Conservation (phyloP, 2,113 vertebrate species). For the Arothron firmamentum region DNA sequence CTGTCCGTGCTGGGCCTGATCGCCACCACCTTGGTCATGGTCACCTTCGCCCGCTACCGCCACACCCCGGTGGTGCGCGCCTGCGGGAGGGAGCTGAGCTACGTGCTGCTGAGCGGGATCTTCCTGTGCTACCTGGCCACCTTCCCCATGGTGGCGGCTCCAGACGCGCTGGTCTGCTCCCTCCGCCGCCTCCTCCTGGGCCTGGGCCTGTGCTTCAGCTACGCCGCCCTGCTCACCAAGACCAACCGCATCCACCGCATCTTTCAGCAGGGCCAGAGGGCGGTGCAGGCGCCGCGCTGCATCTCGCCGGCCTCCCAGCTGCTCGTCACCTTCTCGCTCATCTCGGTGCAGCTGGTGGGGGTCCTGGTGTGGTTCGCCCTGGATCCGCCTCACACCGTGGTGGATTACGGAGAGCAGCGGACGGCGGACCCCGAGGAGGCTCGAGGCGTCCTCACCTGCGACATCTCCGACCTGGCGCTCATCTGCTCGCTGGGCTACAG, state of each 20-base stretch:
- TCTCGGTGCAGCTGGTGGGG: constrained; percentile 90
- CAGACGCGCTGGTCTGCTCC: constrained; percentile 85
- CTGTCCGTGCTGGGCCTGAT: constrained; percentile 90
- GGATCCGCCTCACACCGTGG: constrained; percentile 87
- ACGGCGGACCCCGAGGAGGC: constrained; percentile 86
- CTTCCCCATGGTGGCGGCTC: constrained; percentile 93
- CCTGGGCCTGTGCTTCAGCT: constrained; percentile 96
- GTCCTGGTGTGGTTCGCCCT: constrained; percentile 88
- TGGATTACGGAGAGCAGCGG: constrained; percentile 94
- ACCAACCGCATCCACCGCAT: constrained; percentile 98
- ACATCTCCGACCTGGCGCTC: constrained; percentile 95
- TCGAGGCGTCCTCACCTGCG: constrained; percentile 92
- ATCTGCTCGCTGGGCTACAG: constrained; percentile 97
- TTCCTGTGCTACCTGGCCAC: constrained; percentile 94
- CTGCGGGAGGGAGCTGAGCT: constrained; percentile 92
- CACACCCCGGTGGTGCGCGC: constrained; percentile 93
- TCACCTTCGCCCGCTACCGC: constrained; percentile 86
- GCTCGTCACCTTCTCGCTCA: constrained; percentile 91
- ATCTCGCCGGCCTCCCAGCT: constrained; percentile 95
- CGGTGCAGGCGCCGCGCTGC: constrained; percentile 89
- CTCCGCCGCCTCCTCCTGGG: constrained; percentile 90
- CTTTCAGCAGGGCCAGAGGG: constrained; percentile 93
- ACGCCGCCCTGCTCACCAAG: constrained; percentile 94
- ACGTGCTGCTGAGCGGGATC: constrained; percentile 92
- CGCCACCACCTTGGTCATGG: constrained; percentile 86